Conservation (phyloP, 2,888 invertebrate species). For the Ptychoptera albimana region DNA sequence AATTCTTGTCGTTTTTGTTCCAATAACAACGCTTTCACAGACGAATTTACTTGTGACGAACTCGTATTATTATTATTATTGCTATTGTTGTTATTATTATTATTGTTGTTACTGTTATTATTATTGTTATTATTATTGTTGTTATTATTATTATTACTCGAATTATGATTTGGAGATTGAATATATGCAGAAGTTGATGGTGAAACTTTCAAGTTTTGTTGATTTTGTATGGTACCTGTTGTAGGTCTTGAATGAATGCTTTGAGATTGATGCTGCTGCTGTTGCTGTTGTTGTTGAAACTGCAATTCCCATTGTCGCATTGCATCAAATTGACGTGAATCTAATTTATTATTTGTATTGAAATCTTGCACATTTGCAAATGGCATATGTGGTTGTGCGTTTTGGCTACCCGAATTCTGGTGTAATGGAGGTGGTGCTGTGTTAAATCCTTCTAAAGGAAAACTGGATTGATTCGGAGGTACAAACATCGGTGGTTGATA, state of each 20-base stretch:
- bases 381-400: not conserved
- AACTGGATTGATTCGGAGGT: conserved; percentile 3
- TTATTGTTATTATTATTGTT: conserved; percentile 3
- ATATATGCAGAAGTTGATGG: conserved; percentile 10
- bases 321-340: conserved; percentile 7
- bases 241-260: conserved; percentile 10
- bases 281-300: conserved; percentile 9
- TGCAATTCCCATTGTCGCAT: conserved; percentile 12
- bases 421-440: not conserved
- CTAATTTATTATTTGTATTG: not conserved
- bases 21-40: too few species aligned
- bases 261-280: conserved; percentile 8
- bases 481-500: conserved; percentile 6
- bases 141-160: conserved; percentile 1
- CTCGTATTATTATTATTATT: conserved; percentile 9
- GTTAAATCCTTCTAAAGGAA: not conserved
- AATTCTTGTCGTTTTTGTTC: too few species aligned
- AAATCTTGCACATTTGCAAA: not conserved
- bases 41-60: conserved; percentile 10
- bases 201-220: too few species aligned
- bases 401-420: not conserved
- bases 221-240: conserved; percentile 1
- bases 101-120: conserved; percentile 4
- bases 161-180: conserved; percentile 7
- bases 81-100: conserved; percentile 5